These are phyloP conservation scores for Dioctria linearis DNA, from an alignment of 2,888 invertebrate species.

Conservation along the genomic window DNA sequence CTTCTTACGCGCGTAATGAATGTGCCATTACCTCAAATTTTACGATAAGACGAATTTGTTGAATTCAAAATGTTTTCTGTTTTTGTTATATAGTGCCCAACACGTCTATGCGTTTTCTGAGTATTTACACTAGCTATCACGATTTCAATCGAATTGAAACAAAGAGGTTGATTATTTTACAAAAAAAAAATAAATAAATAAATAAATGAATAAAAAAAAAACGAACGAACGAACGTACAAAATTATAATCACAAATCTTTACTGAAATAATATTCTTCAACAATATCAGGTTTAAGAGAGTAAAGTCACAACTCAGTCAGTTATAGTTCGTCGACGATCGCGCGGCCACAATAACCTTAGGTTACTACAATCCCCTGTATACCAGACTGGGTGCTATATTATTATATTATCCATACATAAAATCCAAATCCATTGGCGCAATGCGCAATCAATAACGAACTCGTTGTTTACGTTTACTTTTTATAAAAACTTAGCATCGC, in stretches of 20 bases:
- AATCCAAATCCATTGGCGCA: conserved; percentile 45
- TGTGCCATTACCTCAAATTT: too few relatives aligned
- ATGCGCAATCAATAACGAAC: conserved; percentile 49
- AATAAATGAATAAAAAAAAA: background rate
- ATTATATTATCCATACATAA: background rate
- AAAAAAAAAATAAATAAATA: too few relatives aligned
- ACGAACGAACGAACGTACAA: background rate
- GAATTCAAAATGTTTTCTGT: too few relatives aligned
- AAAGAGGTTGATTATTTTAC: background rate
- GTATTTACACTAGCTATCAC: conserved; percentile 20
- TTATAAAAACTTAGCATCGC: conserved; percentile 5
- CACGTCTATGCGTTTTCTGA: too few relatives aligned
- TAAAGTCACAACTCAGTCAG: background rate
- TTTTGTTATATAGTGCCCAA: too few relatives aligned
- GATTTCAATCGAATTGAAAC: background rate
- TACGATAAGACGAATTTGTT: too few relatives aligned
- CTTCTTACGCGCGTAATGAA: too few relatives aligned
- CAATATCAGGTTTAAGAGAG: conserved; percentile 4
- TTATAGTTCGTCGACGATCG: background rate
- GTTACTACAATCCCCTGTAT: conserved; percentile 32
- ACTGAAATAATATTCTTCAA: conserved; percentile 12
- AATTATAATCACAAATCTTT: background rate
- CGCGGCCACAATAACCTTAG: conserved; percentile 22
- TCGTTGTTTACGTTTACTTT: conserved; percentile 43
- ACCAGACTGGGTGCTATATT: conserved; percentile 8